A percentile compares a stretch with the other conserved stretches of the same genome.
Conservation (phyloP, 2,888 invertebrate species). For the Dicycla oo region DNA sequence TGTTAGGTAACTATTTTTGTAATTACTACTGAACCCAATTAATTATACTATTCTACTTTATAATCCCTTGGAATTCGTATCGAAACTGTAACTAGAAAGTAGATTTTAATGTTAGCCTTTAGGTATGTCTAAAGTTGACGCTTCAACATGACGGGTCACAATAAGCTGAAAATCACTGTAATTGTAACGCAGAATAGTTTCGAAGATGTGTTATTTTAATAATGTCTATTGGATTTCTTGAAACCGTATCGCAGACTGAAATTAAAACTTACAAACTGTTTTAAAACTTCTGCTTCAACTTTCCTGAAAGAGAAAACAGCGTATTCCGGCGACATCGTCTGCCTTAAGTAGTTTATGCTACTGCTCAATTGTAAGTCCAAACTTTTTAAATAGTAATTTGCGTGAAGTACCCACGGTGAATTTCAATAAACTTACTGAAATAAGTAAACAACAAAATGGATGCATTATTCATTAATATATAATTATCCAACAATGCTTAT, state of each 20-base stretch:
- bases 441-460: conserved; percentile 15
- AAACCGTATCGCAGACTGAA: conserved; percentile 43
- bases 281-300: conserved; percentile 43
- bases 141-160: conserved; percentile 9
- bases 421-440: conserved; percentile 16
- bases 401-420: conserved; percentile 14
- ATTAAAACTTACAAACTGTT: conserved; percentile 57
- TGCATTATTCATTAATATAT: background rate
- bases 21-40: conserved; percentile 16
- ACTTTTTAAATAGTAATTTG: conserved; percentile 38
- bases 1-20: conserved; percentile 56
- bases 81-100: conserved; percentile 1
- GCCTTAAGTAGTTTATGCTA: conserved; percentile 44
- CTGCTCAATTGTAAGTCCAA: conserved; percentile 50
- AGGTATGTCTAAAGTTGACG: conserved; percentile 2
- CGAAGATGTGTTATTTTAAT: conserved; percentile 34
- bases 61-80: background rate
- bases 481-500: conserved; percentile 8
- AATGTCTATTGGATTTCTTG: conserved; percentile 35
- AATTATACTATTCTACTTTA: conserved; percentile 11
- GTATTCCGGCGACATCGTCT: conserved; percentile 32
- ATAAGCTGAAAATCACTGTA: conserved; percentile 12
- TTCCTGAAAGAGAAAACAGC: conserved; percentile 32
- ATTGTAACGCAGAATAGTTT: conserved; percentile 28
- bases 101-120: conserved; percentile 6